These are phyloP conservation scores for Dermolepida albohirtum DNA, from an alignment of 2,888 invertebrate species.

Conservation along the genomic window DNA sequence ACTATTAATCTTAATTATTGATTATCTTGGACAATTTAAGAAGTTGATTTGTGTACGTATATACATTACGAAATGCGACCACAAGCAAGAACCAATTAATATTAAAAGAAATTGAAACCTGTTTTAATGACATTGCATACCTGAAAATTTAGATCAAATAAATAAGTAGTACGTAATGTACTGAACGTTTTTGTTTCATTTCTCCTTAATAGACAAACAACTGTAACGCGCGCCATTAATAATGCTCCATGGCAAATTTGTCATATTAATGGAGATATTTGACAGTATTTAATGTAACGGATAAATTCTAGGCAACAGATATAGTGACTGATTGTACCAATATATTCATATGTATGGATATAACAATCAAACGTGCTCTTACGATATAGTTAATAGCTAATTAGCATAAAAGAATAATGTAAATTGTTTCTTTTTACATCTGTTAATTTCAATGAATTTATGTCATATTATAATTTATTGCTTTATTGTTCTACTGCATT, in stretches of 20 bases:
- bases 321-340: not conserved
- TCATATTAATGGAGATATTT: slow-evolving; percentile 14
- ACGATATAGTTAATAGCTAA: no score
- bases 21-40: slow-evolving; percentile 28
- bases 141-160: slow-evolving; percentile 33
- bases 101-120: slow-evolving; percentile 23
- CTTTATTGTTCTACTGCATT: no score
- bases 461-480: no score
- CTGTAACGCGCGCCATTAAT: slow-evolving; percentile 8
- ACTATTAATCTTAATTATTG: slow-evolving; percentile 32
- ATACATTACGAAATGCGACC: slow-evolving; percentile 16
- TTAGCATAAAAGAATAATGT: no score
- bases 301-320: slow-evolving; percentile 6
- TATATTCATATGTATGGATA: no score
- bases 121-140: slow-evolving; percentile 25
- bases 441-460: no score
- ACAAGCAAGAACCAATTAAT: slow-evolving; percentile 24
- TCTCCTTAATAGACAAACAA: slow-evolving; percentile 12
- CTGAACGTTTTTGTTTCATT: slow-evolving; percentile 3
- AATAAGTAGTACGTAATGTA: not conserved
- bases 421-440: no score
- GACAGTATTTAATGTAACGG: slow-evolving; percentile 10
- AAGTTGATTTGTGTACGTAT: slow-evolving; percentile 7
- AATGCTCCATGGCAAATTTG: slow-evolving; percentile 9
- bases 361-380: no score